Evolutionary conservation across 2,797 vertebrate species (phyloP), one percentile per base, ranked within the genome.

Genomic region (Salmo trutta): DNA sequence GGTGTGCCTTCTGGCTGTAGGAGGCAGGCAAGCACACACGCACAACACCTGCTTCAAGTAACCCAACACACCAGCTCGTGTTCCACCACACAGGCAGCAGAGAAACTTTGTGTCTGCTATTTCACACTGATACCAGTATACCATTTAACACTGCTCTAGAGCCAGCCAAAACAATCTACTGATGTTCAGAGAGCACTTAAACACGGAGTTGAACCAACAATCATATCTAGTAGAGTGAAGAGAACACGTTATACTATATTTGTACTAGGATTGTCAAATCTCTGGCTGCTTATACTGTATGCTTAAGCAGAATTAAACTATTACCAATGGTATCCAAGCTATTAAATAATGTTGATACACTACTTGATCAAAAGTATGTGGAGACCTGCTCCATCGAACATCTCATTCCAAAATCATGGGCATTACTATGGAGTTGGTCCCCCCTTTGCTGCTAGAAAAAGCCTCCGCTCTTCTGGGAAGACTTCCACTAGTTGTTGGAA

Each of bases 111-210:
- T 41, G 77, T 76, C 85, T n/a, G 6, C 15, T n/a, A 56, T 56
- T 56, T 56, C 4, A 56, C 75, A 82, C 72, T 79, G 71, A 86
- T 74, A 78, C 67, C 76, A 79, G 75, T 21, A 52, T 47, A 70
- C 76, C 59, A 6, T 79, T 66, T 16, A 73, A 65, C 62, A 65
- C 4, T 73, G 21, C 71, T 74, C 71, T 56, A 68, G 79, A 79
- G 24, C 74, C 80, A 47, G 73, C 75, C 79, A 84, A 52, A 81
- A 83, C 77, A 75, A 29, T 76, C 73, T 53, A 29, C 36, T 5
- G 54, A 53, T 79, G 72, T 78, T 82, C 51, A 64, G n/a, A 64
- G 59, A 27, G 59, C 62, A 24, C 62, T 64, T 64, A 64, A 64
- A 64, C 54, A 47, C 0, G 0, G 29, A 73, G 33, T 81, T 31